Evolutionary conservation across 2,797 vertebrate species (phyloP).

Genomic region (Sarcoramphus papa): DNA sequence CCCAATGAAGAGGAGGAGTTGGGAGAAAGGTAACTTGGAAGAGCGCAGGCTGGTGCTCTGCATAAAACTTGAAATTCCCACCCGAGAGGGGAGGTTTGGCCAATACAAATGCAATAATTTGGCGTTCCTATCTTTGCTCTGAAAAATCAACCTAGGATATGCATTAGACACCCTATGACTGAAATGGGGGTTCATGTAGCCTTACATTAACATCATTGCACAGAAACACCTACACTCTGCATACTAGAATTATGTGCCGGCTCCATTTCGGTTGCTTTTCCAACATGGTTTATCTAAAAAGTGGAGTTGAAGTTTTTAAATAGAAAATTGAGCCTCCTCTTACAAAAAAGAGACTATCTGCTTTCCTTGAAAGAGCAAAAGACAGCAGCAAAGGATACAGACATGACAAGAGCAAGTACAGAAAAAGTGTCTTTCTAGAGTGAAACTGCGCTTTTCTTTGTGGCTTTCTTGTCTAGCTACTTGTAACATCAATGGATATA

Average conservation of each 20-base stretch:
- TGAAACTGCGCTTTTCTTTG: not conserved
- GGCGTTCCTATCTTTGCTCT: accelerated
- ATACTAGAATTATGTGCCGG: not conserved
- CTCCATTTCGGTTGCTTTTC: not conserved
- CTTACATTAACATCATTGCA: not conserved
- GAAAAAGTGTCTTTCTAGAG: not conserved
- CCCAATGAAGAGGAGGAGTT: not conserved
- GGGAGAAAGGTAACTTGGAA: not conserved
- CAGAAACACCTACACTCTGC: not conserved
- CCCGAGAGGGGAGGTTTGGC: not conserved
- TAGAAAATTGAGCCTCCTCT: not conserved
- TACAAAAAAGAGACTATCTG: not conserved
- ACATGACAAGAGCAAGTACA: not conserved
- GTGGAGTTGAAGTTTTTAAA: not conserved
- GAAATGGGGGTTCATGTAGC: not conserved
- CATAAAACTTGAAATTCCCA: not conserved
- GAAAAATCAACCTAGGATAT: not conserved
- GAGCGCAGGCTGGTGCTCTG: not conserved
- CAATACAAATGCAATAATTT: not conserved
- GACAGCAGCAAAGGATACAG: not conserved
- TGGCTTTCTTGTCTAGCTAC: not conserved
- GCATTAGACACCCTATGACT: not conserved
- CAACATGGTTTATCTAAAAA: not conserved
- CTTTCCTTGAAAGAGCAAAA: not conserved
- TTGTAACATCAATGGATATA: accelerated